A percentile compares a stretch with the other conserved stretches of the same genome.
Evolutionary conservation across 2,888 invertebrate genomes (phyloP).

Genomic region (Oxystoma pomonae): DNA sequence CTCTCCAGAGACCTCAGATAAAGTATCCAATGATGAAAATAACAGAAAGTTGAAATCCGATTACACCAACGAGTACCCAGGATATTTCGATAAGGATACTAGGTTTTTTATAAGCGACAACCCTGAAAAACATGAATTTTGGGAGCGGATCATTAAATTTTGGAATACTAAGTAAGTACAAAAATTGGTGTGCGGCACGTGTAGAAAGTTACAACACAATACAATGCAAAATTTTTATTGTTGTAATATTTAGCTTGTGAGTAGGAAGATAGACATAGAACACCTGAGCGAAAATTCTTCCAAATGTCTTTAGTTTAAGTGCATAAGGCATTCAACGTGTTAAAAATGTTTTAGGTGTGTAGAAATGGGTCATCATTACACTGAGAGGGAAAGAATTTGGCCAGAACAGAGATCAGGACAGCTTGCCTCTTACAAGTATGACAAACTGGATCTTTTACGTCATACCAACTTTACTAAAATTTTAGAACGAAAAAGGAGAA

Average conservation of each 20-base stretch:
- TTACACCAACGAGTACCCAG: constrained; percentile 21
- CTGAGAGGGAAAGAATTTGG: neutral
- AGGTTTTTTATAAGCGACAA: constrained; percentile 13
- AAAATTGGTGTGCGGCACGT: too few species aligned
- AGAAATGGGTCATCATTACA: neutral
- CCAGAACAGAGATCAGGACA: neutral
- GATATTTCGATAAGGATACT: constrained; percentile 19
- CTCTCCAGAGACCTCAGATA: constrained; percentile 12
- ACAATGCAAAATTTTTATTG: too few species aligned
- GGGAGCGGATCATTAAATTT: neutral
- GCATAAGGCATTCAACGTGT: too few species aligned
- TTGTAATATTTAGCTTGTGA: too few species aligned
- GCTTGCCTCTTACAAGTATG: neutral
- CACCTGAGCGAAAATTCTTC: too few species aligned
- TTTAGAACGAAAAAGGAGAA: neutral
- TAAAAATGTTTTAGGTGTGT: neutral
- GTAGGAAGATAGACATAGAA: too few species aligned
- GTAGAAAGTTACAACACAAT: too few species aligned
- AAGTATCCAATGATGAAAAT: constrained; percentile 18
- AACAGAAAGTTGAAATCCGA: constrained; percentile 22
- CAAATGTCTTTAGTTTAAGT: too few species aligned
- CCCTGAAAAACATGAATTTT: constrained; percentile 13
- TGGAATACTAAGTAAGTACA: neutral
- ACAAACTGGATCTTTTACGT: neutral
- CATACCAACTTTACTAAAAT: neutral